phyloP scores from a whole-genome alignment of 2,797 vertebrate species.

The Rhinatrema bivittatum region DNA sequence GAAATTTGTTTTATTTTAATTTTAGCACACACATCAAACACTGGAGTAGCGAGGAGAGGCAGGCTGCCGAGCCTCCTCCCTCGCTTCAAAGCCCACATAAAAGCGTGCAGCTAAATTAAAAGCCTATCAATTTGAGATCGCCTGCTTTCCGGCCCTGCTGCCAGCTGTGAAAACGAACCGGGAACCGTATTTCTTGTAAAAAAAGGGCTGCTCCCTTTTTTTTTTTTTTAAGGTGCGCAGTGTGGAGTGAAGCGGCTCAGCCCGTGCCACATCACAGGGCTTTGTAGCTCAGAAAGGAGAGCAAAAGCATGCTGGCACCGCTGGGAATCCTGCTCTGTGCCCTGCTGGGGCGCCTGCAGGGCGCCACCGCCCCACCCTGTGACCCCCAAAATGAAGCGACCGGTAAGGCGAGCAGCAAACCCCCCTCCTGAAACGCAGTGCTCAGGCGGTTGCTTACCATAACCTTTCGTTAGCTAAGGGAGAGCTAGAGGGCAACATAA shows the following conservation, averaged over 20 bases:
- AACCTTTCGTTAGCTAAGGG: too few relatives aligned
- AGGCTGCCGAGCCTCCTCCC: not conserved
- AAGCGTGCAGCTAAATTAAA: not conserved
- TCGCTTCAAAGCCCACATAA: too few relatives aligned
- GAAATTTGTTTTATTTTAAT: too few relatives aligned
- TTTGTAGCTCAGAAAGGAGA: not conserved
- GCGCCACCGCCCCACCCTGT: constrained; percentile 58
- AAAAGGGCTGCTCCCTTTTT: constrained; percentile 37
- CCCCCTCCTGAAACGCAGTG: not conserved
- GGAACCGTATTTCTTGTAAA: constrained; percentile 23
- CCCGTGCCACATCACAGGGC: constrained; percentile 54
- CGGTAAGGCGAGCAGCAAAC: constrained; percentile 68
- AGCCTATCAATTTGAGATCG: too few relatives aligned
- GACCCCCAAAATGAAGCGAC: constrained; percentile 49
- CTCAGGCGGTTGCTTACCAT: too few relatives aligned
- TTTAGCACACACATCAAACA: too few relatives aligned
- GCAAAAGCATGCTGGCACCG: constrained; percentile 43
- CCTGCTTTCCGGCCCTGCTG: constrained; percentile 24
- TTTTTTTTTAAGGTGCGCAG: not conserved
- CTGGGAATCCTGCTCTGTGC: constrained; percentile 39
- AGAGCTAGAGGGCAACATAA: too few relatives aligned
- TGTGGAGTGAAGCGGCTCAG: constrained; percentile 1
- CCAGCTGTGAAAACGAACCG: constrained; percentile 45
- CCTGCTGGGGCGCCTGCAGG: constrained; percentile 30
- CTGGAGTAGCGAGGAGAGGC: too few relatives aligned